Percentiles rank a stretch among this genome's conserved stretches.
Conservation (phyloP, 2,113 vertebrate genomes). For the Nettapus auritus region DNA sequence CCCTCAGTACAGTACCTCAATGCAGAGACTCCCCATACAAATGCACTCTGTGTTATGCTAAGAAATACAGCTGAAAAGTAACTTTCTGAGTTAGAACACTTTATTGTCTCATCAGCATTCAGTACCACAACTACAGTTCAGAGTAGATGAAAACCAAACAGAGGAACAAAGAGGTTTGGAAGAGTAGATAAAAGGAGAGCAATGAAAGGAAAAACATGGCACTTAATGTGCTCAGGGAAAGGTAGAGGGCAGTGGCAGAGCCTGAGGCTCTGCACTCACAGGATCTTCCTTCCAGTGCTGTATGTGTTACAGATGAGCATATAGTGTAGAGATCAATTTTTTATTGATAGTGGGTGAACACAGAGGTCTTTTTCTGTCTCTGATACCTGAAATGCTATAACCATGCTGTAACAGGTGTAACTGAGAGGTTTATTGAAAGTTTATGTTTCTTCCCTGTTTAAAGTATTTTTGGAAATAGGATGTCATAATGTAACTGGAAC, state of each 20-base stretch:
- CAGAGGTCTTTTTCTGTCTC: neutral
- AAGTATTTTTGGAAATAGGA: neutral
- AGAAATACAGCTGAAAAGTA: constrained; percentile 13
- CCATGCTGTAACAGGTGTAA: neutral
- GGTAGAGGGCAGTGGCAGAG: neutral
- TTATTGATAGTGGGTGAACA: neutral
- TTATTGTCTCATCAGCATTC: constrained; percentile 16
- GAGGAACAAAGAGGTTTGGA: constrained; percentile 3
- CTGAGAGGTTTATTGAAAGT: neutral
- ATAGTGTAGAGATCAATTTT: neutral
- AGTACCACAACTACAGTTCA: neutral
- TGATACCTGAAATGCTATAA: neutral
- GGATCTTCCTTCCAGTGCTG: neutral
- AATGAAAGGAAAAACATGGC: neutral
- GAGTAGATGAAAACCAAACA: neutral
- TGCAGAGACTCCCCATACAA: neutral
- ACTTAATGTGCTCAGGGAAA: neutral
- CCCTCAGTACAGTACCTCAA: neutral
- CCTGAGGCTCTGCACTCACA: neutral
- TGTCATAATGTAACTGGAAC: neutral
- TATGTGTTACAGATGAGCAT: neutral
- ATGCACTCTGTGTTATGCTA: neutral
- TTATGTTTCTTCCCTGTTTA: neutral
- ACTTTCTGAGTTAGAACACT: neutral
- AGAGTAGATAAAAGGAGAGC: neutral